These are phyloP conservation scores for Panulirus ornatus DNA, from an alignment of 1,140 invertebrate species.

Conservation along the genomic window DNA sequence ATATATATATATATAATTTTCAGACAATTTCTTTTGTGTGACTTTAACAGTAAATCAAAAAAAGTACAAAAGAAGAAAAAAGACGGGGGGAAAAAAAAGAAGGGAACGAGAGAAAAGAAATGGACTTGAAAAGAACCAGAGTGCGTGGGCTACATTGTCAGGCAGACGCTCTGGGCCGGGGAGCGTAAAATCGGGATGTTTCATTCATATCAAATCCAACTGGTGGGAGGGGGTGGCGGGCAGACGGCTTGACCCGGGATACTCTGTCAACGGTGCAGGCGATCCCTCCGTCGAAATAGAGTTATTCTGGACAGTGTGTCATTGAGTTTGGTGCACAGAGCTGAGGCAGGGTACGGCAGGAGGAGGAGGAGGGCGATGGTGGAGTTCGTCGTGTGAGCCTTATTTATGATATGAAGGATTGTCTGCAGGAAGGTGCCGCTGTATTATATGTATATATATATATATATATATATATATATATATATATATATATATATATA, in stretches of 20 bases:
- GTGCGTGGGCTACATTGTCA: background rate
- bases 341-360: background rate
- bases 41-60: background rate
- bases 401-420: constrained; percentile 9
- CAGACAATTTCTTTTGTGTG: background rate
- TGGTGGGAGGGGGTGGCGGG: background rate
- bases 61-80: background rate
- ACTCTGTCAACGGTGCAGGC: constrained; percentile 34
- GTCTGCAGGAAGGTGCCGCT: background rate
- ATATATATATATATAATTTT: no score
- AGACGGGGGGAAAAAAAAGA: no score
- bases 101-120: background rate
- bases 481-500: no score
- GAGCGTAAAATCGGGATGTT: constrained; percentile 41
- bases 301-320: constrained; percentile 28
- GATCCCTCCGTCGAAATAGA: constrained; percentile 44
- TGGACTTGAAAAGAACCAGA: background rate
- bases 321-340: background rate
- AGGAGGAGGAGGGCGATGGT: background rate
- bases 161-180: background rate
- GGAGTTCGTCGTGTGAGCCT: background rate
- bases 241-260: constrained; percentile 7
- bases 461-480: no score
- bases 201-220: constrained; percentile 40
- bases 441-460: background rate